Percentiles rank a stretch among this genome's conserved stretches.
Conservation (phyloP, 2,113 vertebrate genomes). For the Centropus bengalensis region DNA sequence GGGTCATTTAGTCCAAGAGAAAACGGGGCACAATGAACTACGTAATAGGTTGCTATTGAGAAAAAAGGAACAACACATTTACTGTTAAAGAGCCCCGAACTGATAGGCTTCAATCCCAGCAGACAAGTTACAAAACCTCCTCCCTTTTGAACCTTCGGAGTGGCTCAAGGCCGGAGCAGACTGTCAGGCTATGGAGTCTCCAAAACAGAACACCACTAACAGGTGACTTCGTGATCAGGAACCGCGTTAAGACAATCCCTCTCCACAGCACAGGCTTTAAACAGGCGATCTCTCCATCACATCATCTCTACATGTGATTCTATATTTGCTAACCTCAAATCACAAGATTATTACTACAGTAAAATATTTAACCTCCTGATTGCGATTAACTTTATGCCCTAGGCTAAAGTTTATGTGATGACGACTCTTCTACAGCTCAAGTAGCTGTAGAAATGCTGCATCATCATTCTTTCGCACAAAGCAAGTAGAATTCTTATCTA, state of each 20-base stretch:
- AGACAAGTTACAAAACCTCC: background rate
- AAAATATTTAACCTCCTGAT: background rate
- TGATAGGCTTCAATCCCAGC: background rate
- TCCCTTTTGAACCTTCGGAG: background rate
- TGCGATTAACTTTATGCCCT: background rate
- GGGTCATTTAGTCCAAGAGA: background rate
- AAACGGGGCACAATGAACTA: background rate
- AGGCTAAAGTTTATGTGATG: background rate
- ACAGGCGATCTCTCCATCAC: background rate
- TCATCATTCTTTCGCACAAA: background rate
- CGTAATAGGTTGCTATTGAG: background rate
- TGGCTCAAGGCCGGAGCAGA: background rate
- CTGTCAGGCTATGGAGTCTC: background rate
- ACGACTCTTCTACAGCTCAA: background rate
- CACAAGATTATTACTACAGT: background rate
- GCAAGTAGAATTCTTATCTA: background rate
- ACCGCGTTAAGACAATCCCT: fast-evolving
- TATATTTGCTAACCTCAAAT: background rate
- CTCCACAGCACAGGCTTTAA: background rate
- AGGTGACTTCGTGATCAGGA: background rate
- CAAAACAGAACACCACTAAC: background rate
- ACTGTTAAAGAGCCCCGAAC: background rate
- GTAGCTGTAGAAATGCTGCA: background rate
- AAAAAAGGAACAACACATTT: background rate
- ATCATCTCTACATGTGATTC: background rate